A percentile compares a stretch with the other conserved stretches of the same genome.
Evolutionary conservation across 2,888 invertebrate genomes (phyloP).

Genomic region (Timema podura): DNA sequence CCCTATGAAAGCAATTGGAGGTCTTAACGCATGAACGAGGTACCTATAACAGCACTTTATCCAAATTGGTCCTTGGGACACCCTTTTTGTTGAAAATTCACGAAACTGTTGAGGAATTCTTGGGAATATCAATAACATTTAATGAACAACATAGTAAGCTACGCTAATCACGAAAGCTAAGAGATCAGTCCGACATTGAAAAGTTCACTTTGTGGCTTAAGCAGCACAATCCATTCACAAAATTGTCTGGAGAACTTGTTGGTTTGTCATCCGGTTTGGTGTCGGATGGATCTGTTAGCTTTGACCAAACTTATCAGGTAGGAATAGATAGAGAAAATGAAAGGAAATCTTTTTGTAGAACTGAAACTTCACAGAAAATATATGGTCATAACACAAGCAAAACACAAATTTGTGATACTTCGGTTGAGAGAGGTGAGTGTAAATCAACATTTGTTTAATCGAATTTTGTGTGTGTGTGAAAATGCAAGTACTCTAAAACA

Average conservation of each 20-base stretch:
- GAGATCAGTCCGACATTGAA: not conserved
- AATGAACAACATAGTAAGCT: conserved; percentile 6
- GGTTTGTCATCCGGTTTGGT: conserved; percentile 6
- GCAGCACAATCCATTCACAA: conserved; percentile 2
- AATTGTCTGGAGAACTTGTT: not conserved
- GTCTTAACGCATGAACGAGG: conserved; percentile 1
- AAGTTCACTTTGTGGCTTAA: not conserved
- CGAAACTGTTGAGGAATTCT: not conserved
- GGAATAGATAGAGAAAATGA: not conserved
- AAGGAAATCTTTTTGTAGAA: not conserved
- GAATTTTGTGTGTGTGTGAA: not conserved
- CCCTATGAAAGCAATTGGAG: conserved; percentile 9
- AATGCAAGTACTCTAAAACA: conserved; percentile 1
- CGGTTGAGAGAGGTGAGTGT: not conserved
- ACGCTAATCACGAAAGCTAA: not conserved
- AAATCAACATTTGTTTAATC: not conserved
- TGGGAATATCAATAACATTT: not conserved
- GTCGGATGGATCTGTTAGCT: not conserved
- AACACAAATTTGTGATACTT: not conserved
- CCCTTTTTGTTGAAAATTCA: not conserved
- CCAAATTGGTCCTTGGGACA: not conserved
- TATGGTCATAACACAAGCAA: not conserved
- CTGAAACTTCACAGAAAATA: not conserved
- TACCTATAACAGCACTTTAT: not conserved
- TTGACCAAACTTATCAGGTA: not conserved